Conservation (phyloP, 2,113 vertebrate genomes). For the Takifugu bimaculatus region DNA sequence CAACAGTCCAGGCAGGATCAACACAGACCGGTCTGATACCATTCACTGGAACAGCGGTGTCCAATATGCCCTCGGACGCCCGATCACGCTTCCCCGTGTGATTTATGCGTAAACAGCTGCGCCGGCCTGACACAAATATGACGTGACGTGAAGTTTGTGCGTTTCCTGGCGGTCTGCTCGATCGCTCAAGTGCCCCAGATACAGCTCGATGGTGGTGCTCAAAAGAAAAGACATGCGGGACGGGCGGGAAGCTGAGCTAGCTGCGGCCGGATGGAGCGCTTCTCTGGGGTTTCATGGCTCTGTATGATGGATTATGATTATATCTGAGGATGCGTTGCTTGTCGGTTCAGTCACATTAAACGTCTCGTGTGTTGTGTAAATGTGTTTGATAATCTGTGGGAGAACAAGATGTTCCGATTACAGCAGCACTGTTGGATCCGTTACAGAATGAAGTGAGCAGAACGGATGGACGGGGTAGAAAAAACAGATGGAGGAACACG, state of each 20-base stretch:
- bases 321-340: not conserved
- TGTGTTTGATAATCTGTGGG: too few species aligned
- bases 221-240: conserved; percentile 9
- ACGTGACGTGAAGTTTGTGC: conserved; percentile 41
- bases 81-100: conserved; percentile 57
- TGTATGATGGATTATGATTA: not conserved
- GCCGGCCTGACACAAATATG: conserved; percentile 37
- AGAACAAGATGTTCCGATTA: too few species aligned
- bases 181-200: conserved; percentile 30
- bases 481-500: too few species aligned
- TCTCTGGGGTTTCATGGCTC: too few species aligned
- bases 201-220: conserved; percentile 34
- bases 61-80: too few species aligned
- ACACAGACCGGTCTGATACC: conserved; percentile 19
- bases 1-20: conserved; percentile 1
- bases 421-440: too few species aligned
- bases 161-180: conserved; percentile 29
- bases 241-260: conserved; percentile 11
- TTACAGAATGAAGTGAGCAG: too few species aligned
- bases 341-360: not conserved
- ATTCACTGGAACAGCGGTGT: conserved; percentile 18
- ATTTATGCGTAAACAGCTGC: conserved; percentile 73
- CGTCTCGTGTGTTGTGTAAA: too few species aligned
- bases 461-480: too few species aligned
- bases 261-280: not conserved